Base-by-base conservation (phyloP, 1,140 invertebrate genomes). In the Chelonus insularis region DNA sequence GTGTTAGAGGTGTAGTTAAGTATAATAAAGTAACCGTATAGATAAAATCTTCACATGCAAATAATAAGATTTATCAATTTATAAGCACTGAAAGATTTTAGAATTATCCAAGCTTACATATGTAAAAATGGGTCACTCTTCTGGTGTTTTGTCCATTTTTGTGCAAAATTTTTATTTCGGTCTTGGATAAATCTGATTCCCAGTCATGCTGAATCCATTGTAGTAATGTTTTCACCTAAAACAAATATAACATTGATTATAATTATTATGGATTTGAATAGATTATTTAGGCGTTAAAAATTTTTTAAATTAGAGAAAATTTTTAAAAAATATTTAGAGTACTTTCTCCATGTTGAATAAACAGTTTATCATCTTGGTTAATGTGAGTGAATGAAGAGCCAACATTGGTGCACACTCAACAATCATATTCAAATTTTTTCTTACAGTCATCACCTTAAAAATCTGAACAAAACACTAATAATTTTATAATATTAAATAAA, bases 21-120 rank as follows among this genome's bases (percentile, higher is more conserved):
- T 32, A 63, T 23, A 57, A 23, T 2, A 32, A 34, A n/a, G 61
- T 43, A 34, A 41, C 39, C 5, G 25, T 39, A 34, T 54, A 58
- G 41, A 60, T 36, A 18, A 29, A 51, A 47, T 18, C 57, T 56
- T 63, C 21, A 57, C 58, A 50, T 55, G 47, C 41, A 64, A 67
- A 67, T 61, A 52, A 48, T 39, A 52, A 57, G 21, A 58, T 63
- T 37, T 39, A 45, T 45, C 34, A 41, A 36, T 58, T 58, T 39
- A 54, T 58, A 32, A 59, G 21, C 6, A 57, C 48, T 9, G 20
- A 54, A 57, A 41, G 43, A 3, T 7, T 12, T 12, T 0, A 5
- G 1, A 57, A 4, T 25, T 52, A 12, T 16, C 23, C 36, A 48
- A 32, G 47, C 48, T 60, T 21, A 60, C 57, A 60, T 41, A 60